These are phyloP conservation scores for Sebastes glaucus DNA, from an alignment of 2,797 vertebrate genomes.

Conservation along the genomic window DNA sequence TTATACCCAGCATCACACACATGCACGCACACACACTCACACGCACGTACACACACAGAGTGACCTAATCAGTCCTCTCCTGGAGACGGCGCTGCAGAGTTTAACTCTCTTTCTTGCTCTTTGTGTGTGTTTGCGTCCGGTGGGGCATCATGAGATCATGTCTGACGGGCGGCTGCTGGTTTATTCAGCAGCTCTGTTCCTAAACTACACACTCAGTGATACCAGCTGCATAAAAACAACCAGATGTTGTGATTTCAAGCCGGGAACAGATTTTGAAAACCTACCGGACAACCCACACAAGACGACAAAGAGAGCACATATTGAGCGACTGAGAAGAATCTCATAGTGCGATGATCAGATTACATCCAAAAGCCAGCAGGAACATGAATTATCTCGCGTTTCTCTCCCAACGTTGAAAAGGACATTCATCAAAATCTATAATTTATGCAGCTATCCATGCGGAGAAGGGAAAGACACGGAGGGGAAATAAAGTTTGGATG, in stretches of 20 bases:
- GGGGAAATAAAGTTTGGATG: background rate
- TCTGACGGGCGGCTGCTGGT: slow-evolving; percentile 20
- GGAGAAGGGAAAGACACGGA: background rate
- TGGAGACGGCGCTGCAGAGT: slow-evolving; percentile 44
- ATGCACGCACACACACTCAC: background rate
- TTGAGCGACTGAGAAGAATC: background rate
- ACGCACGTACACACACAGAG: background rate
- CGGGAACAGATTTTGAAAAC: background rate
- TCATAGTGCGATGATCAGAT: background rate
- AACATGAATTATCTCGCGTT: background rate
- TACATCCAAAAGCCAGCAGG: background rate
- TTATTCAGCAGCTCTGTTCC: slow-evolving; percentile 21
- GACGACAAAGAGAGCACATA: background rate
- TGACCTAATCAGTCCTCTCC: slow-evolving; percentile 39
- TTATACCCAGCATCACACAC: slow-evolving; percentile 26
- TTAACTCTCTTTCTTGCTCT: slow-evolving; percentile 1
- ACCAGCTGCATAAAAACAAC: background rate
- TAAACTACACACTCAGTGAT: background rate
- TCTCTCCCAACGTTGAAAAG: background rate
- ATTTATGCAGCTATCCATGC: background rate
- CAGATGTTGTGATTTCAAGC: background rate
- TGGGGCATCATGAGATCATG: slow-evolving; percentile 27
- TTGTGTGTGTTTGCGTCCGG: background rate
- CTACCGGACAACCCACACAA: background rate
- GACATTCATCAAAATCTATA: background rate